phyloP scores from a whole-genome alignment of 2,113 vertebrate genomes.

The Brachionichthys hirsutus region DNA sequence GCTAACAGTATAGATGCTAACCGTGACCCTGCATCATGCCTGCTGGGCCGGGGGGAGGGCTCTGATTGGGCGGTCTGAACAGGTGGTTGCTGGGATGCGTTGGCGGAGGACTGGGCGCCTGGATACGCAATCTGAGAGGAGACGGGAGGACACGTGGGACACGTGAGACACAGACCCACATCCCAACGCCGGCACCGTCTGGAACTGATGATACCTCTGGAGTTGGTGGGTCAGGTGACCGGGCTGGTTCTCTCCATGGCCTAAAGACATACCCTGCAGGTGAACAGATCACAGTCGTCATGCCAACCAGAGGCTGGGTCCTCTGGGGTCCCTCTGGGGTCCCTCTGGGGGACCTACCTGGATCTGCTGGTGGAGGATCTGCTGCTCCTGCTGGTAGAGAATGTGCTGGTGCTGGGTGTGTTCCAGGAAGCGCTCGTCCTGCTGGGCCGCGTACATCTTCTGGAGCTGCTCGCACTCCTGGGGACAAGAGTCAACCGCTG shows the following conservation, averaged over 20 bases:
- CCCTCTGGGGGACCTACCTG: conserved; percentile 76
- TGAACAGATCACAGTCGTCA: neutral
- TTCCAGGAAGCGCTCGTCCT: conserved; percentile 90
- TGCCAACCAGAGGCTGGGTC: too few relatives aligned
- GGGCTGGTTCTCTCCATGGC: conserved; percentile 94
- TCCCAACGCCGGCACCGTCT: too few relatives aligned
- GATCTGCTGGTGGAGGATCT: conserved; percentile 94
- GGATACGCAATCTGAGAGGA: conserved; percentile 89
- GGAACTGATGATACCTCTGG: conserved; percentile 81
- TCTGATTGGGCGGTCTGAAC: conserved; percentile 93
- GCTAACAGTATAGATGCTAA: conserved; percentile 58
- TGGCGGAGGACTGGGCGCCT: conserved; percentile 95
- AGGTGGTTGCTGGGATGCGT: conserved; percentile 96
- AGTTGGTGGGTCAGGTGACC: conserved; percentile 99
- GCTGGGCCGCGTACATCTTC: conserved; percentile 93
- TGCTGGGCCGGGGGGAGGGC: conserved; percentile 87
- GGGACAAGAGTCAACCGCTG: neutral
- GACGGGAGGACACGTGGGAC: conserved; percentile 48
- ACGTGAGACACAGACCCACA: neutral
- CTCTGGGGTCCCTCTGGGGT: too few relatives aligned
- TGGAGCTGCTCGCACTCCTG: conserved; percentile 98
- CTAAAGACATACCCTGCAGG: conserved; percentile 84
- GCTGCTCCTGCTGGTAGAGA: conserved; percentile 98
- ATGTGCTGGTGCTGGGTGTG: conserved; percentile 98
- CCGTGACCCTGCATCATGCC: conserved; percentile 88